These are phyloP conservation scores for Erpobdella octoculata DNA, from an alignment of 2,888 invertebrate genomes.

Conservation along the genomic window DNA sequence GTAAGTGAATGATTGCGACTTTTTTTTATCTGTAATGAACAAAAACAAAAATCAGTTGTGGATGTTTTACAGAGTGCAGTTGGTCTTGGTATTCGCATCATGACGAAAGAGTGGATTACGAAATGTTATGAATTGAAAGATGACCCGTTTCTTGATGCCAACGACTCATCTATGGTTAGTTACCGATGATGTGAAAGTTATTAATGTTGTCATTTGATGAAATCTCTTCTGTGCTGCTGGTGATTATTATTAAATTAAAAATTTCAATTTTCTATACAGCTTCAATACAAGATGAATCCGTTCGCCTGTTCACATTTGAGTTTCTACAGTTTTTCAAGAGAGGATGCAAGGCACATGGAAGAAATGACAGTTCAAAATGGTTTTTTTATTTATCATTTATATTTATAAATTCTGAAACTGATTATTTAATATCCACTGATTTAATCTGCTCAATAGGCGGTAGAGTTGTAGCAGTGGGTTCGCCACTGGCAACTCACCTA, in stretches of 20 bases:
- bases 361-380: slow-evolving; percentile 79
- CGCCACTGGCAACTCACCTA: slow-evolving; percentile 80
- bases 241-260: not conserved
- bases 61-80: slow-evolving; percentile 65
- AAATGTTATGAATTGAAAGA: slow-evolving; percentile 71
- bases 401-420: not conserved
- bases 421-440: no score
- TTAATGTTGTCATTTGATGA: not conserved
- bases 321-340: slow-evolving; percentile 80
- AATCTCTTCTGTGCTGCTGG: not conserved
- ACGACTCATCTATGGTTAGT: slow-evolving; percentile 59
- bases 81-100: slow-evolving; percentile 77
- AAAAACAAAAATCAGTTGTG: not conserved
- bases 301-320: slow-evolving; percentile 79
- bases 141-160: slow-evolving; percentile 62
- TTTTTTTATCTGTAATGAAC: not conserved
- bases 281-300: slow-evolving; percentile 69
- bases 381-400: slow-evolving; percentile 28
- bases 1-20: slow-evolving; percentile 40
- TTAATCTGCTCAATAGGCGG: slow-evolving; percentile 60
- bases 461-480: slow-evolving; percentile 64
- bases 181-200: not conserved
- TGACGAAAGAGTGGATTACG: slow-evolving; percentile 79
- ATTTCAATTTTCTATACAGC: slow-evolving; percentile 44
- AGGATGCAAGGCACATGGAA: slow-evolving; percentile 83